Percentiles rank a stretch among this genome's conserved stretches.
Conservation (phyloP, 64 coral and sea anemone species). For the Montipora cactus region DNA sequence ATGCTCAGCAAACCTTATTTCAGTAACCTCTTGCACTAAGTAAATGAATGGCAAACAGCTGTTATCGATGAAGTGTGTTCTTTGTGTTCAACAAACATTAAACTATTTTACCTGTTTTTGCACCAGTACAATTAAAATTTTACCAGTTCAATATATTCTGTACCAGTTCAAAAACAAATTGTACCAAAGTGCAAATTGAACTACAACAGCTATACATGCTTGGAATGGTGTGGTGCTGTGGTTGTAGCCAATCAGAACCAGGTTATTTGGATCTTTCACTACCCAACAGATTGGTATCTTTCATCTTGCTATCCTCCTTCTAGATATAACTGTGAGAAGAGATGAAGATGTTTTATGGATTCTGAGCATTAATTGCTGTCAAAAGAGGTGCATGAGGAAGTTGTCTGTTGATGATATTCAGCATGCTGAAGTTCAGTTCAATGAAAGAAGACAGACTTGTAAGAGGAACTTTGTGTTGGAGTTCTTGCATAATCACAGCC, state of each 20-base stretch:
- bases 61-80: too few species aligned
- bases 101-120: too few species aligned
- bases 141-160: too few species aligned
- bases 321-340: background rate
- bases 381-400: background rate
- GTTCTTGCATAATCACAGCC: background rate
- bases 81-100: too few species aligned
- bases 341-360: constrained; percentile 19
- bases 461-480: background rate
- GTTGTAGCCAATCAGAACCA: background rate
- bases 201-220: background rate
- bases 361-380: background rate
- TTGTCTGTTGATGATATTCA: constrained; percentile 25
- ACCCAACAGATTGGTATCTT: background rate
- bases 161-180: too few species aligned
- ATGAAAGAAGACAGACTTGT: background rate
- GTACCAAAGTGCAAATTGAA: too few species aligned
- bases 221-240: background rate
- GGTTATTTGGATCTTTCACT: background rate
- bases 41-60: too few species aligned
- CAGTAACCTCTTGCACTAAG: too few species aligned
- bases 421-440: constrained; percentile 5
- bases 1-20: too few species aligned
- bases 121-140: too few species aligned
- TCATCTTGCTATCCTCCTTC: background rate